A percentile compares a stretch with the other conserved stretches of the same genome.
Evolutionary conservation across 2,888 invertebrate genomes (phyloP).

Genomic region (Agapostemon virescens): DNA sequence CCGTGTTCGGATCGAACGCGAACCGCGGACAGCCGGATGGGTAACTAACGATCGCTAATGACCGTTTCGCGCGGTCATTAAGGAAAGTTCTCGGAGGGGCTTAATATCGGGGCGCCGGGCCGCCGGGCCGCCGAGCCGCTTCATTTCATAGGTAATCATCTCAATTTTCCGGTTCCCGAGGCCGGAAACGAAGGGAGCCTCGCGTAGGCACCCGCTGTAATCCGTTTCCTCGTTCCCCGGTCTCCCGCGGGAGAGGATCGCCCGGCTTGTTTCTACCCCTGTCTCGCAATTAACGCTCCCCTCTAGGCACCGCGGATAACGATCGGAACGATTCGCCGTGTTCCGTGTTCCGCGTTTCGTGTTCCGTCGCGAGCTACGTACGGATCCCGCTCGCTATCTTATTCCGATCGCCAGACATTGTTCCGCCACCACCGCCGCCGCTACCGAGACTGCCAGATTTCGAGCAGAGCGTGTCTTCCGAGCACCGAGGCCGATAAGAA

Average conservation of each 20-base stretch:
- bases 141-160: constrained; percentile 61
- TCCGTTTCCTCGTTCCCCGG: constrained; percentile 39
- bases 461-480: background rate
- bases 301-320: constrained; percentile 9
- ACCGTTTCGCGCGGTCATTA: constrained; percentile 63
- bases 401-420: background rate
- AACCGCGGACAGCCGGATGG: constrained; percentile 17
- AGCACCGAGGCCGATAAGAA: background rate
- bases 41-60: constrained; percentile 64
- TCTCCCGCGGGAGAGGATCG: constrained; percentile 22
- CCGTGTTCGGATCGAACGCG: constrained; percentile 15
- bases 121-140: constrained; percentile 27
- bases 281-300: constrained; percentile 52
- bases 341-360: background rate
- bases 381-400: background rate
- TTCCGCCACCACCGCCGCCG: background rate
- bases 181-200: constrained; percentile 52
- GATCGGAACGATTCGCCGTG: constrained; percentile 38
- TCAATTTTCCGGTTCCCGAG: constrained; percentile 58
- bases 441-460: background rate
- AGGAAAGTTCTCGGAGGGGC: constrained; percentile 52
- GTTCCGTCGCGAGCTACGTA: background rate
- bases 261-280: constrained; percentile 40
- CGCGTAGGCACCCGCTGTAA: constrained; percentile 24
- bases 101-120: constrained; percentile 35